Percentiles rank a stretch among this genome's conserved stretches.
Evolutionary conservation across 2,797 vertebrate species (phyloP).

Genomic region (Natrix natrix): DNA sequence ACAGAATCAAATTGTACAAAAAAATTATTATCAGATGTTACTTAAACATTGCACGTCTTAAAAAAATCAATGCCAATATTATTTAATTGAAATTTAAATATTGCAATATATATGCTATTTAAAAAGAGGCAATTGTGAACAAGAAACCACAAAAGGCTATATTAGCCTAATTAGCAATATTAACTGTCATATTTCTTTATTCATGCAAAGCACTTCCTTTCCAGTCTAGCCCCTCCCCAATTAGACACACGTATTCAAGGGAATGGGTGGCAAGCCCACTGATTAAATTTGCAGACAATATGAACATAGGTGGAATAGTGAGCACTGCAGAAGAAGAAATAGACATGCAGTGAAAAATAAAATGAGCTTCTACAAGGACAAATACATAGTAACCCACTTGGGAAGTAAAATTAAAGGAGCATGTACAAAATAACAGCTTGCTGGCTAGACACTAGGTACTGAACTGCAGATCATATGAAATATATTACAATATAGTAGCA

Average conservation of each 20-base stretch:
- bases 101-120: not conserved
- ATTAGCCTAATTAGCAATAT: not conserved
- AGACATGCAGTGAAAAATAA: constrained; percentile 43
- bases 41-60: not conserved
- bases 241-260: constrained; percentile 1
- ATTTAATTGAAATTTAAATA: constrained; percentile 3
- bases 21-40: not conserved
- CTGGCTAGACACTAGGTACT: constrained; percentile 14
- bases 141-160: not conserved
- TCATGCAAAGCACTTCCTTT: constrained; percentile 1
- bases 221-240: not conserved
- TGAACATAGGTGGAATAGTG: constrained; percentile 7
- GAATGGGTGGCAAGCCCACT: constrained; percentile 14
- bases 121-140: not conserved
- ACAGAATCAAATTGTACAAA: not conserved
- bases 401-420: constrained; percentile 38
- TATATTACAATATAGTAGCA: constrained; percentile 13
- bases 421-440: constrained; percentile 22
- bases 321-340: constrained; percentile 4
- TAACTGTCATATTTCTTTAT: constrained; percentile 10
- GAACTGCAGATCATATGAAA: constrained; percentile 26
- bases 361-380: constrained; percentile 44
- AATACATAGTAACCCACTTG: constrained; percentile 19
- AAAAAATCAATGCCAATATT: not conserved
- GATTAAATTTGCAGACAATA: constrained; percentile 29